Evolutionary conservation across 35 echinoderm and acorn worm species (phyloP), one percentile per base, ranked within the genome.

Genomic region (Apostichopus parvimensis): DNA sequence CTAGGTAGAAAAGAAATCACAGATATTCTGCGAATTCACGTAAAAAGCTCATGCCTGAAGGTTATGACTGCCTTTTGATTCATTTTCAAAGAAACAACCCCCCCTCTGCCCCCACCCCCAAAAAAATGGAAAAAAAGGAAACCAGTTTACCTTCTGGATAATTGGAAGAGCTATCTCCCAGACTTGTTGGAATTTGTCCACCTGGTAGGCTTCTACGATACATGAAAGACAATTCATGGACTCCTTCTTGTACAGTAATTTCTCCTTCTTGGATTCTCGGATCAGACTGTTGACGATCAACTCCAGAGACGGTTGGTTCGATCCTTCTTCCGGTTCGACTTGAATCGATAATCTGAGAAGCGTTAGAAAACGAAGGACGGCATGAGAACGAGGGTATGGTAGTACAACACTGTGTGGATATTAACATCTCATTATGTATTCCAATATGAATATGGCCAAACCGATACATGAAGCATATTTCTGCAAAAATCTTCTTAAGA

Each of bases 241-340:
- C 24, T 75, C 93, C 13, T 94, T 94, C 91, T 96, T 96, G 89
- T 99, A 99, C n/a, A 80, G 66, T 6, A 94, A 73, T 24, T 94
- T 92, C 83, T 99, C 97, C 72, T 96, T 99, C 57, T 94, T 94
- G n/a, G 95, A 93, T 68, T 99, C 97, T 45, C 94, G 94, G 73
- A 99, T 86, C 7, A 99, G 83, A 6, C 93, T 82, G 3, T 62
- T 87, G 26, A 96, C 66, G 52, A 99, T 88, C 1, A 65, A 78
- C 12, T 96, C 87, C 91, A 99, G 77, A 9, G 93, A 79, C 0
- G 95, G 97, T 56, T 99, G 97, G 18, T 96, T 93, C 4, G 92
- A 78, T n/a, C 82, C 91, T 64, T 93, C 90, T 15, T 64, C 70
- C 1, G 92, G 93, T 21, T 68, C 92, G 53, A 24, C 52, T 79